phyloP scores from a whole-genome alignment of 2,797 vertebrate genomes.

The Ceyx erithaca region DNA sequence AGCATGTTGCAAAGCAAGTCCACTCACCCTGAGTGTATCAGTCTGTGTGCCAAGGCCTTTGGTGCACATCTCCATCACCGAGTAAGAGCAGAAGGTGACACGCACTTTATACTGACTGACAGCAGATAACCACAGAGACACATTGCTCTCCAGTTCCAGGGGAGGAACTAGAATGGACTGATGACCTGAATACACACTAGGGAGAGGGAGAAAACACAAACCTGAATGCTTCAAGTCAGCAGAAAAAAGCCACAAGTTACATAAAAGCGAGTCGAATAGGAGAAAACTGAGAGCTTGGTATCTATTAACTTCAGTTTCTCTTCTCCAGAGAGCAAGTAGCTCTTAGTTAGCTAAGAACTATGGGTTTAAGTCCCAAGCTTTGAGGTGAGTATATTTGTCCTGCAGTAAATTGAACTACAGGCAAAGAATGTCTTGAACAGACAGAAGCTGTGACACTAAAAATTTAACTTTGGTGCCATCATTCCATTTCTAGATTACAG shows the following conservation, averaged over 20 bases:
- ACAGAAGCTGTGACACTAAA: background rate
- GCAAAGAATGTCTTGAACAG: background rate
- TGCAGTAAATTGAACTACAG: background rate
- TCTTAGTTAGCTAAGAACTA: background rate
- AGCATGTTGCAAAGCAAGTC: background rate
- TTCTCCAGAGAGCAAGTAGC: background rate
- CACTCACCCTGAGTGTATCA: constrained; percentile 86
- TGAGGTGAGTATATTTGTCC: background rate
- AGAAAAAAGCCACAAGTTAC: background rate
- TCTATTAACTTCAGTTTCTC: background rate
- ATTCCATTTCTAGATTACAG: background rate
- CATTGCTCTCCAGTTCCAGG: constrained; percentile 93
- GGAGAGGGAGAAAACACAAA: background rate
- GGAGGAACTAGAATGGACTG: constrained; percentile 96
- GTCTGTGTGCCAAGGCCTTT: constrained; percentile 93
- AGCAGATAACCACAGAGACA: constrained; percentile 92
- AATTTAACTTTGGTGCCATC: background rate
- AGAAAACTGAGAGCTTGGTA: background rate
- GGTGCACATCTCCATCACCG: constrained; percentile 98
- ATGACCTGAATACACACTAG: constrained; percentile 94
- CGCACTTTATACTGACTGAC: constrained; percentile 97
- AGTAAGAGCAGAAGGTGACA: constrained; percentile 96
- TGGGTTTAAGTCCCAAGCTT: background rate
- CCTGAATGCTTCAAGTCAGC: background rate
- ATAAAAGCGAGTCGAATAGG: background rate